Base-by-base conservation (phyloP, 2,113 vertebrate genomes). In the Nothoprocta pentlandii region DNA sequence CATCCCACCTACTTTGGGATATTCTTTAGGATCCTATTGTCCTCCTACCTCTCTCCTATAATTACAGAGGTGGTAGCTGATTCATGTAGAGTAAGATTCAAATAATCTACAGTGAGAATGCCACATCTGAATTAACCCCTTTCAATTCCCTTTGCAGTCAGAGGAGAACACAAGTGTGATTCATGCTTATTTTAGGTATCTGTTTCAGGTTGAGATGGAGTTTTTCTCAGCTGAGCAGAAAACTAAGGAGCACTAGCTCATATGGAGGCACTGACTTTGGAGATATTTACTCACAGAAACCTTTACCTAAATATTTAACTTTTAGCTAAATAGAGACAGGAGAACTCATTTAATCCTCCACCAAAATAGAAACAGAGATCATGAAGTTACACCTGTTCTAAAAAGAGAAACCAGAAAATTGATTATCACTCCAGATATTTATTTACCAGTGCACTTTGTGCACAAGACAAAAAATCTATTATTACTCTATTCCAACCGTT, bases 381-480 rank as follows among this genome's bases (percentile, higher is more conserved):
- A 49, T 10, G 34, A 87, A 83, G 17, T 39, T 17, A 23, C 7
- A 25, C 2, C 3, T 59, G 51, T 41, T 56, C 30, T 70, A 32
- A 85, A 9, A 53, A 42, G 53, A 66, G n/a, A 91, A 54, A 3
- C 77, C 34, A 78, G 15, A 41, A 23, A 78, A 47, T 49, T 4
- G 9, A 75, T 9, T 32, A 6, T 32, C 36, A 56, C 5, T 4
- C 21, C n/a, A 68, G 32, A 14, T 61, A 7, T 81, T 12, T 34
- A 47, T 69, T 44, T 90, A 3, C 9, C 36, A 41, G 41, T 80
- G 46, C 5, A 84, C 4, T 22, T 26, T 46, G 20, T 41, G 6
- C 9, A 61, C 5, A 42, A 0, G 0, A 3, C 41, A 7, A 74
- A 62, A 77, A 76, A 28, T 32, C 1, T n/a, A 42, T 59, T 88